A percentile compares a stretch with the other conserved stretches of the same genome.
Conservation (phyloP, 2,888 invertebrate genomes). For the Phyllotreta cruciferae region DNA sequence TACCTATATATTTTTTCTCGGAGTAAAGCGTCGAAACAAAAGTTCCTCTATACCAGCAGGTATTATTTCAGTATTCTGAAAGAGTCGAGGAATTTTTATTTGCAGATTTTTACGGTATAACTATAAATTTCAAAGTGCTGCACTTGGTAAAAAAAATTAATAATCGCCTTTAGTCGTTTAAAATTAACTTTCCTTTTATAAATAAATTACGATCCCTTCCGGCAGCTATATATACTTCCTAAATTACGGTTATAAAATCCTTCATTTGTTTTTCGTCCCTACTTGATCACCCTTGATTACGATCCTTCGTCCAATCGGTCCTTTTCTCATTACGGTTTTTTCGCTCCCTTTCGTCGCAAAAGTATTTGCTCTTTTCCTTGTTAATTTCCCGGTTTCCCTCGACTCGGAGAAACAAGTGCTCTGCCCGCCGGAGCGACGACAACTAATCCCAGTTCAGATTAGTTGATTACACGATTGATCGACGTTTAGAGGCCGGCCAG, state of each 20-base stretch:
- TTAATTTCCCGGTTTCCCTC: slow-evolving; percentile 22
- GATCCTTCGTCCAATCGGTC: slow-evolving; percentile 2
- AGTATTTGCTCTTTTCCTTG: slow-evolving; percentile 15
- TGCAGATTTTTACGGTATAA: too few relatives aligned
- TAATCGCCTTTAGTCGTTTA: not conserved
- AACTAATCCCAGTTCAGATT: slow-evolving; percentile 8
- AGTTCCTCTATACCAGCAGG: too few relatives aligned
- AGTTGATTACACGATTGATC: not conserved
- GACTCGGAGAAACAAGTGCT: slow-evolving; percentile 7
- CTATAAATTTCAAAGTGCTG: too few relatives aligned
- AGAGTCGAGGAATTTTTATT: too few relatives aligned
- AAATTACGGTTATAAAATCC: slow-evolving; percentile 22
- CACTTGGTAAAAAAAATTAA: too few relatives aligned
- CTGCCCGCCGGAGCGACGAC: not conserved
- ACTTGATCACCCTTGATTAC: slow-evolving; percentile 18
- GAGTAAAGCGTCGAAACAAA: too few relatives aligned
- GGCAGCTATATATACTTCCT: slow-evolving; percentile 7
- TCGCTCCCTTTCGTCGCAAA: slow-evolving; percentile 8
- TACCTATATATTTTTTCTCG: too few relatives aligned
- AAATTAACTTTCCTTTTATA: slow-evolving; percentile 18
- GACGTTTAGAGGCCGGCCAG: not conserved
- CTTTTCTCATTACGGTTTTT: slow-evolving; percentile 17
- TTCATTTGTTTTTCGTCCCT: slow-evolving; percentile 25
- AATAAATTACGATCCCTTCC: slow-evolving; percentile 26
- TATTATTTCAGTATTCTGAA: too few relatives aligned